These are phyloP conservation scores for Typhlomys cinereus DNA, from an alignment of 2,113 vertebrate genomes.

Conservation along the genomic window DNA sequence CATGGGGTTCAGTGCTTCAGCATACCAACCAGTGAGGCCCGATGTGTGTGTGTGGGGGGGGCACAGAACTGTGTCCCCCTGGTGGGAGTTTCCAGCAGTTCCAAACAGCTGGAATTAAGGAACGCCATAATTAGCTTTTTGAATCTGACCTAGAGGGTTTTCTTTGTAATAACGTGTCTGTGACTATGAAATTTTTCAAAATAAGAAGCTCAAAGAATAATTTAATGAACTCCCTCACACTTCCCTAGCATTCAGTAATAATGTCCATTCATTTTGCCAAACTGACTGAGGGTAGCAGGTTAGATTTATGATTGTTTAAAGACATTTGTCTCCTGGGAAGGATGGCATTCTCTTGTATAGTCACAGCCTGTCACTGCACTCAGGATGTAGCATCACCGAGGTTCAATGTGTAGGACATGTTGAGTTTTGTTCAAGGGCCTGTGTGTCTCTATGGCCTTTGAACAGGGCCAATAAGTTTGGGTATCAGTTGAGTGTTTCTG, in stretches of 20 bases:
- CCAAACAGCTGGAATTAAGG: not conserved
- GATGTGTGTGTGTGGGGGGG: not conserved
- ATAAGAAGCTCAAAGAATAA: not conserved
- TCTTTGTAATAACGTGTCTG: not conserved
- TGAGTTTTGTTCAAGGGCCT: not conserved
- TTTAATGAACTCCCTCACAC: not conserved
- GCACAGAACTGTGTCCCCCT: not conserved
- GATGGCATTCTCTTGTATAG: not conserved
- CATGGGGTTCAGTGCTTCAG: not conserved
- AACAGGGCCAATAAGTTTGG: not conserved
- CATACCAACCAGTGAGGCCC: too few species aligned
- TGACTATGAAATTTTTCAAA: conserved; percentile 37
- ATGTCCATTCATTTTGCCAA: not conserved
- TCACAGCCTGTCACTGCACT: not conserved
- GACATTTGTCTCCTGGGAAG: not conserved
- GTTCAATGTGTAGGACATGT: not conserved
- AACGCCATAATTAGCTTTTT: not conserved
- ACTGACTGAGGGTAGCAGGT: not conserved
- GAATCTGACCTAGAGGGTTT: not conserved
- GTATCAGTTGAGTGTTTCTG: not conserved
- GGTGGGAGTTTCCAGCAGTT: not conserved
- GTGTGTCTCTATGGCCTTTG: not conserved
- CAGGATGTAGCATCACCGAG: not conserved
- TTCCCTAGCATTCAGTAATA: not conserved
- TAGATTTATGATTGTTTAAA: conserved; percentile 2